Evolutionary conservation across 2,797 vertebrate species (phyloP).

Genomic region (Myotis vivesi): DNA sequence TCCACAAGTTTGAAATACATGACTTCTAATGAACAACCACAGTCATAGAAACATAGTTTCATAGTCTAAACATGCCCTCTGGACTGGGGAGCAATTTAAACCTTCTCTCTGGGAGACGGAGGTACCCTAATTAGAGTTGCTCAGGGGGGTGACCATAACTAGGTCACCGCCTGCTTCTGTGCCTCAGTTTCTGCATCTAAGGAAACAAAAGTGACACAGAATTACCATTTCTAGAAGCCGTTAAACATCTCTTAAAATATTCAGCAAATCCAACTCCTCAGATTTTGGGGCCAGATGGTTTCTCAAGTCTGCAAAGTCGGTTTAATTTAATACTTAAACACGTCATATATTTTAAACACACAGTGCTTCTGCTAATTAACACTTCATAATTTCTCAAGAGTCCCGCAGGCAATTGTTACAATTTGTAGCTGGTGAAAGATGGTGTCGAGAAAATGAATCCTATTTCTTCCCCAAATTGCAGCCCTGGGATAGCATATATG

Average conservation of each 20-base stretch:
- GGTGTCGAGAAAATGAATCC: constrained; percentile 69
- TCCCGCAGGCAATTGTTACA: constrained; percentile 58
- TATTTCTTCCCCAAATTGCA: constrained; percentile 45
- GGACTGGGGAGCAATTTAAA: background rate
- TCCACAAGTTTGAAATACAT: background rate
- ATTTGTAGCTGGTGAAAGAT: constrained; percentile 62
- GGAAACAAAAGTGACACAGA: constrained; percentile 12
- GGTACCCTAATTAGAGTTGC: background rate
- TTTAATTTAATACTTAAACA: constrained; percentile 68
- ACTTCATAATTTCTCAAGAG: constrained; percentile 72
- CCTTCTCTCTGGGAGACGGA: background rate
- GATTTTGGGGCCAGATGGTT: constrained; percentile 66
- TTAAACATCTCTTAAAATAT: constrained; percentile 24
- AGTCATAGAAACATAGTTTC: background rate
- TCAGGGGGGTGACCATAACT: background rate
- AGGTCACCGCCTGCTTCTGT: background rate
- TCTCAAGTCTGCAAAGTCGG: constrained; percentile 60
- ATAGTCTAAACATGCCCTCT: background rate
- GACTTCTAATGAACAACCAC: background rate
- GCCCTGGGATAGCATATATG: background rate
- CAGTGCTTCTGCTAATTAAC: constrained; percentile 74
- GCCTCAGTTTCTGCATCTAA: background rate
- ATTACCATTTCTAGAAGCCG: constrained; percentile 21
- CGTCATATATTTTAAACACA: constrained; percentile 71
- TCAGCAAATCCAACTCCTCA: constrained; percentile 47